These are phyloP conservation scores for Poeciliopsis occidentalis DNA, from an alignment of 2,113 vertebrate genomes.

Conservation along the genomic window DNA sequence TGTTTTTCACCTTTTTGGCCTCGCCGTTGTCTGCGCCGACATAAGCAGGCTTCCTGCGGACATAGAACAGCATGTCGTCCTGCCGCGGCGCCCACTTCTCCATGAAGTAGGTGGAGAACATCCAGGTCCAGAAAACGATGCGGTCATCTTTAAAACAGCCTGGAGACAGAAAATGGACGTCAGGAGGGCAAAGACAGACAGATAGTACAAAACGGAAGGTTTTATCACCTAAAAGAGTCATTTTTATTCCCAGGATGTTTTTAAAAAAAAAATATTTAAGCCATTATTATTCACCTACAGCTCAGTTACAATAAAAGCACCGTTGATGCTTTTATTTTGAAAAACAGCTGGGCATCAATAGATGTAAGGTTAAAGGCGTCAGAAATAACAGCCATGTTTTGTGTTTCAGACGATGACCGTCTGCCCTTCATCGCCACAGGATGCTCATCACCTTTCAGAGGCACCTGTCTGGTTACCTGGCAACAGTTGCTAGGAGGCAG, in stretches of 20 bases:
- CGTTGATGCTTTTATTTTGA: neutral
- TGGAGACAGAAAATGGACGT: slow-evolving; percentile 43
- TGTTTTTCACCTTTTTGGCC: slow-evolving; percentile 78
- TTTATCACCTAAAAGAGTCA: neutral
- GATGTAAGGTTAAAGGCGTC: neutral
- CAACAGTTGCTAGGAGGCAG: neutral
- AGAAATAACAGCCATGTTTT: neutral
- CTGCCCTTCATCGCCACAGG: too few species aligned
- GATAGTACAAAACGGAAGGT: neutral
- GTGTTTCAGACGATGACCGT: neutral
- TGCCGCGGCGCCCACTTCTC: slow-evolving; percentile 91
- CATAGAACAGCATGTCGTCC: slow-evolving; percentile 98
- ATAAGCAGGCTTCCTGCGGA: slow-evolving; percentile 87
- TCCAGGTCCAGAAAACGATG: slow-evolving; percentile 99
- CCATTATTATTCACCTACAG: too few species aligned
- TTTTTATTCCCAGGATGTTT: neutral
- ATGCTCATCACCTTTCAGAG: neutral
- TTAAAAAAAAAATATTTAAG: too few species aligned
- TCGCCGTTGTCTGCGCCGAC: slow-evolving; percentile 76
- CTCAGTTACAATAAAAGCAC: too few species aligned
- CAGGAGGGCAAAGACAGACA: neutral
- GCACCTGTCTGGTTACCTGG: neutral
- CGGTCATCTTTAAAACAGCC: slow-evolving; percentile 97
- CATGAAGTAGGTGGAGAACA: slow-evolving; percentile 99
- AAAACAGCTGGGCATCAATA: neutral